Base-by-base conservation (phyloP, 2,888 invertebrate species). In the Tryphoninae sp. region DNA sequence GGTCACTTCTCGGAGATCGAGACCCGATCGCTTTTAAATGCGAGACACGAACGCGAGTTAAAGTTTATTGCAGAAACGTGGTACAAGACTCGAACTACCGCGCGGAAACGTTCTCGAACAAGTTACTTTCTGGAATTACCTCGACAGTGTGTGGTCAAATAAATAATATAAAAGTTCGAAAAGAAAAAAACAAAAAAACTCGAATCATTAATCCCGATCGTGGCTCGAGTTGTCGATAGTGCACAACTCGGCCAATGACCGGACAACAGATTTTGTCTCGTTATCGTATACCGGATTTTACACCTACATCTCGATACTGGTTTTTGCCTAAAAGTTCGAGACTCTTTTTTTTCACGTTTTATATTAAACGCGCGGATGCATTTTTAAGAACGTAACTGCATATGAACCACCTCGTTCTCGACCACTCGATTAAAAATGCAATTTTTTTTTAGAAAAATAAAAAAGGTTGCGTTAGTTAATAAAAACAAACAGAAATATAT, bases 31-130 rank as follows among this genome's bases (percentile, higher is more conserved):
- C 42, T 79, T 73, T 51, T 22, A 58, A 33, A 82, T 79, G 68
- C 82, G 67, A 68, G 51, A 61, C 82, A 79, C 82, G 76, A 62
- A 71, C 67, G 8, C 49, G 75, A 72, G 67, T 72, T 68, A n/a
- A 78, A 58, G 55, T 79, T 82, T 82, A 79, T 82, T 79, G 78
- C 76, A 58, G 68, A 79, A 79, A 82, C 78, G 82, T 82, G 78
- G 61, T 42, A 55, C 26, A 62, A 74, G n/a, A 55, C 33, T 45
- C 16, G 26, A 45, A 9, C 67, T 71, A 78, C 62, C 68, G 76
- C 42, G 33, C 55, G 64, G 62, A 59, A 49, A 51, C 16, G 49
- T 3, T 55, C 53, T 59, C 49, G 22, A 71, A 78, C 74, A 65
- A 75, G 75, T 75, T 75, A 59, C 65, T 62, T 78, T 65, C 49